Percentiles rank a stretch among this genome's conserved stretches.
These are phyloP conservation scores for Zaprionus bogoriensis DNA, from an alignment of 2,888 invertebrate species.

Conservation along the genomic window DNA sequence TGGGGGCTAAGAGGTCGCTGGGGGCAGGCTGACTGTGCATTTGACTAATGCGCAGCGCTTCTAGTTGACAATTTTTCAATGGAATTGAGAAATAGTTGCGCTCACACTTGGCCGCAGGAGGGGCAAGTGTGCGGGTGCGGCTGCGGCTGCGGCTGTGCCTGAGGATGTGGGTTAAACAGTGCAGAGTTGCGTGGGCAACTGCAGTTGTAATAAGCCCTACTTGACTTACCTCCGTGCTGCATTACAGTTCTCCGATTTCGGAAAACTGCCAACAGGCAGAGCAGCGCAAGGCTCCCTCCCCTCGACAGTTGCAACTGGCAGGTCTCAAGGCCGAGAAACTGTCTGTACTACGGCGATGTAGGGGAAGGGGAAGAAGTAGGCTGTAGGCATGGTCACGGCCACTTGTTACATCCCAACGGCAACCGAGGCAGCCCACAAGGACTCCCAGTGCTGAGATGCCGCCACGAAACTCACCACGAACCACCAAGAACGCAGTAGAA, in stretches of 20 bases:
- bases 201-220: too few relatives aligned
- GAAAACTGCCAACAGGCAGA: neutral
- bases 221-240: too few relatives aligned
- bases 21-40: conserved; percentile 38
- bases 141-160: too few relatives aligned
- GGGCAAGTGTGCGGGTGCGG: too few relatives aligned
- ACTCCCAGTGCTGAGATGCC: conserved; percentile 33
- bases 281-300: neutral
- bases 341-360: too few relatives aligned
- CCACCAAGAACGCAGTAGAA: too few relatives aligned
- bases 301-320: too few relatives aligned
- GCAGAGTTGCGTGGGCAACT: too few relatives aligned
- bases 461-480: neutral
- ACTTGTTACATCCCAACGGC: conserved; percentile 64
- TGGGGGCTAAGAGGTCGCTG: too few relatives aligned
- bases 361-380: conserved; percentile 13
- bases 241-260: conserved; percentile 20
- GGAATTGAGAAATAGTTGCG: conserved; percentile 68
- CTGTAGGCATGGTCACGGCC: conserved; percentile 42
- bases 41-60: conserved; percentile 63
- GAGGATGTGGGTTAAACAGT: too few relatives aligned
- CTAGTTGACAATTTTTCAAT: conserved; percentile 61
- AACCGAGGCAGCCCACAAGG: conserved; percentile 20
- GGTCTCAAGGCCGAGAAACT: neutral
- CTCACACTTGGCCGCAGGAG: conserved; percentile 16